Percentiles rank a stretch among this genome's conserved stretches.
Conservation (phyloP, 2,888 invertebrate species). For the Oscheius sp. region DNA sequence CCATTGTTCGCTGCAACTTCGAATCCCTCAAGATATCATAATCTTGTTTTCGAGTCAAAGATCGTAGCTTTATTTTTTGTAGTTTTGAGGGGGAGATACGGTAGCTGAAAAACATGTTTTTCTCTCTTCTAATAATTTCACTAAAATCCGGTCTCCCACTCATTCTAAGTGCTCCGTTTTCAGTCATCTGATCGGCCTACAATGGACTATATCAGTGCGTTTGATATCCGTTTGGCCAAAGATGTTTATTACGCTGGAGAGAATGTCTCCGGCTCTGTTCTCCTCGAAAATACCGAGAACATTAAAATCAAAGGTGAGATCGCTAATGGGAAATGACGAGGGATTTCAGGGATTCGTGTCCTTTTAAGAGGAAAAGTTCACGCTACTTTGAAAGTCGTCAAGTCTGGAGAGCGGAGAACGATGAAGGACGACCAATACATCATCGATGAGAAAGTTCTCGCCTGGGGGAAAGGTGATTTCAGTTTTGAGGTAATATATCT, state of each 20-base stretch:
- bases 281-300: slow-evolving; percentile 80
- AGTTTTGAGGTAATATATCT: not conserved
- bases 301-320: slow-evolving; percentile 79
- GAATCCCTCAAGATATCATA: not conserved
- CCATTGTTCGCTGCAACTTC: not conserved
- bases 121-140: not conserved
- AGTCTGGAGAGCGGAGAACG: slow-evolving; percentile 80
- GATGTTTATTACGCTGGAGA: slow-evolving; percentile 83
- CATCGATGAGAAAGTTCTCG: slow-evolving; percentile 79
- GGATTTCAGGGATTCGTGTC: slow-evolving; percentile 75
- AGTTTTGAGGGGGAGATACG: not conserved
- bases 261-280: slow-evolving; percentile 77
- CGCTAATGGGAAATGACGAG: not conserved
- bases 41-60: not conserved
- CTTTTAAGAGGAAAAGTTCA: slow-evolving; percentile 81
- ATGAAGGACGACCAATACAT: slow-evolving; percentile 83
- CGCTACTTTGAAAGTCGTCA: slow-evolving; percentile 81
- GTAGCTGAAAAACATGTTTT: not conserved
- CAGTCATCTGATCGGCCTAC: not conserved
- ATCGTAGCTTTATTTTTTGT: not conserved
- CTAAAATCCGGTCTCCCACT: not conserved
- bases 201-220: slow-evolving; percentile 83
- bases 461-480: slow-evolving; percentile 80
- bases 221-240: slow-evolving; percentile 79
- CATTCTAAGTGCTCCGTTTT: not conserved